A percentile compares a stretch with the other conserved stretches of the same genome.
Conservation (phyloP, 2,888 invertebrate species). For the Tetragnatha montana region DNA sequence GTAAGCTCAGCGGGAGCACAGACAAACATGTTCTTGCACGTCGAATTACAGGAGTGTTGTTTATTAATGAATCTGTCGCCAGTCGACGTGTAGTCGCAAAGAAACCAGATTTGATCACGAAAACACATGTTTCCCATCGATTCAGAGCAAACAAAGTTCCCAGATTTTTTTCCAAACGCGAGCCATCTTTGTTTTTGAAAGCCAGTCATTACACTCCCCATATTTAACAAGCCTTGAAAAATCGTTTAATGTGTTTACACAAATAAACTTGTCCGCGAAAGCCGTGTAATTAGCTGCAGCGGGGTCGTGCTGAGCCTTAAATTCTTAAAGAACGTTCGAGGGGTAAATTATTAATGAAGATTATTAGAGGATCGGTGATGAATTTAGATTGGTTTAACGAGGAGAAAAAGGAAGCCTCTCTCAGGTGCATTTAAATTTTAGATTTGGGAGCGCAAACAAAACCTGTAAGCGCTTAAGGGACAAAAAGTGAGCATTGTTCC, state of each 20-base stretch:
- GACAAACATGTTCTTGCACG: not conserved
- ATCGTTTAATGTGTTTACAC: slow-evolving; percentile 1
- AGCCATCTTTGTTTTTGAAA: not conserved
- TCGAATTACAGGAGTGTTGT: not conserved
- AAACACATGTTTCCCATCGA: not conserved
- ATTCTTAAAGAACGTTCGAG: not conserved
- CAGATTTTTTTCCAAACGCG: not conserved
- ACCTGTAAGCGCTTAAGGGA: not conserved
- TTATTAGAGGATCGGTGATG: not conserved
- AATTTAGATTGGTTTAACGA: not conserved
- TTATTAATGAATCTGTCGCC: not conserved
- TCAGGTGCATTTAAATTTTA: not conserved
- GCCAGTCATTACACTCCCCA: not conserved
- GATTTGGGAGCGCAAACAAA: not conserved
- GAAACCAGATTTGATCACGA: not conserved
- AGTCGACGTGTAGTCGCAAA: not conserved
- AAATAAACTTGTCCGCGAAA: not conserved
- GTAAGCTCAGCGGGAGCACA: not conserved
- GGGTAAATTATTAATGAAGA: not conserved
- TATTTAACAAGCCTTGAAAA: not conserved
- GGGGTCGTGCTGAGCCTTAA: not conserved
- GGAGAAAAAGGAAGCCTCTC: not conserved
- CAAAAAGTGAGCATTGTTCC: not conserved
- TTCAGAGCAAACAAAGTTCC: not conserved
- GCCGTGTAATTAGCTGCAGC: not conserved